Evolutionary conservation across 2,797 vertebrate species (phyloP), one percentile per base, ranked within the genome.

Genomic region (Manis javanica): DNA sequence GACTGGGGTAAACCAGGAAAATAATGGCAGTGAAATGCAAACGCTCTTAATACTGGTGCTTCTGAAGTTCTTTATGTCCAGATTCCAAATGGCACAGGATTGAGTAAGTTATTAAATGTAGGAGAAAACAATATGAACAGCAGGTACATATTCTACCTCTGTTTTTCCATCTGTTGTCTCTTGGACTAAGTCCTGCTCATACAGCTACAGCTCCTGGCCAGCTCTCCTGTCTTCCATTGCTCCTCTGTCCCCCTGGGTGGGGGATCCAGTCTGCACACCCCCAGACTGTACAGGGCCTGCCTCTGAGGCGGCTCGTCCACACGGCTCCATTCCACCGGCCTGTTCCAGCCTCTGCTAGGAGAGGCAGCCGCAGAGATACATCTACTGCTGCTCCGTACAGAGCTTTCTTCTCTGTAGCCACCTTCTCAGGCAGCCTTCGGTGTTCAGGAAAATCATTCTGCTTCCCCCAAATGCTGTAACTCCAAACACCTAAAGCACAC

Each of bases 271-370:
- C 68, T 12, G 24, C 21, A 7, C 10, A 7, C 21, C 1, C n/a
- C 3, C 5, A 0, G 53, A n/a, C 29, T 1, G 0, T 0, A 6
- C 13, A 7, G 31, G 5, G 57, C 7, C 61, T 18, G 49, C 46
- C n/a, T 61, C 29, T 23, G 1, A 6, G 2, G 23, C 37, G 39
- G 11, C 71, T n/a, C 57, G 39, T 23, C 66, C 4, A 0, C 21
- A 19, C 2, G 55, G 26, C 4, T 13, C 24, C 51, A 0, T 21
- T 19, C 49, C 4, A 1, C 55, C 29, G 10, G 6, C 49, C 42
- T 2, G 9, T 16, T 39, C n/a, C 37, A 13, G 31, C 18, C 37
- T 19, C 26, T 2, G 3, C n/a, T 9, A 2, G 14, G 61, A 34
- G 1, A 46, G 8, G 49, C 3, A 14, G 9, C 14, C 10, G 1